Evolutionary conservation across 23 tunicate genomes (phyloP), one percentile per base, ranked within the genome.

Genomic region (Halocynthia roretzi): DNA sequence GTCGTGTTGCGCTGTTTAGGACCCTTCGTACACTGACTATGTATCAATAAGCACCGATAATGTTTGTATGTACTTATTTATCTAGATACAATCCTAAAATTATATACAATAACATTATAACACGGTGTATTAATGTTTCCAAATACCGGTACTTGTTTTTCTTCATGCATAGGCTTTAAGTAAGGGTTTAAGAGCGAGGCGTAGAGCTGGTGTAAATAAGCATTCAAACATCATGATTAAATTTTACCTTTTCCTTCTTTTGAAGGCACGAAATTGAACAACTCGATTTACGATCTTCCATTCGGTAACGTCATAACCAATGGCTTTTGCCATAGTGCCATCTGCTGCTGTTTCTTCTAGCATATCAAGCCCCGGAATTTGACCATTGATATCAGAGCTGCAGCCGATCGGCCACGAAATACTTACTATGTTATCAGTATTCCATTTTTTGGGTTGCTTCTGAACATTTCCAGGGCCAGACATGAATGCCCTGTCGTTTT

Each of bases 371-470:
- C 68, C 77, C 48, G 80, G 56, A 14, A 70, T 61, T 5, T 84
- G 82, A 19, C 77, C 64, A 44, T 53, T 74, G 52, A 80, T 53
- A 78, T 88, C 95, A 6, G 82, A 50, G 55, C 85, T 75, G 66
- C 96, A 89, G 0, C 81, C 96, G 10, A 89, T 14, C 40, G 88
- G 79, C 96, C 96, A 89, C 68, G 85, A 89, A 40, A 89, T 48
- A 17, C 60, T 17, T 5, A 83, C 82, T 7, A 44, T 68, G 14
- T 51, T 60, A 23, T 20, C 51, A 8, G 70, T 52, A 50, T 54
- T 17, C 51, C 75, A 44, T 10, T 70, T 53, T 48, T 40, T 70
- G 12, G 54, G 54, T 9, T 44, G 9, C 8, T 52, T 52, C 6
- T 76, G 61, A 7, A 53, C 77, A 54, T 84, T 76, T 7, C 96